Base-by-base conservation (phyloP, 2,113 vertebrate genomes). In the Dicrurus megarhynchus region DNA sequence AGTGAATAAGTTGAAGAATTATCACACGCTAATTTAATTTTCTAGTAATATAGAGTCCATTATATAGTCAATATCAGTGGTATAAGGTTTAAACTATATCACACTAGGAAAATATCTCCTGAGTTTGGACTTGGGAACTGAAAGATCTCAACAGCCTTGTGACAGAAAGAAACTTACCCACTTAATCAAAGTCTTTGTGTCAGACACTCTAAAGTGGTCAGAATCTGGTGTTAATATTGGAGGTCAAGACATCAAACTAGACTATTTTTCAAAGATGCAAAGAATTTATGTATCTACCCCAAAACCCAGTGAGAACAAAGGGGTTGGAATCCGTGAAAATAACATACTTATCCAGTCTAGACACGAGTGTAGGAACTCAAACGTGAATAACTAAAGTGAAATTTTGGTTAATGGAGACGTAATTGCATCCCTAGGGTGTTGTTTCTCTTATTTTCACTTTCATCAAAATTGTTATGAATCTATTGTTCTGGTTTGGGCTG, bases 21-120 rank as follows among this genome's bases (percentile, higher is more conserved):
- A 69, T 11, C 3, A 0, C 32, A 84, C 0, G 0, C 6, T 33
- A 65, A 42, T 90, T 92, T 56, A 64, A 42, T 68, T 69, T 75
- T 84, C 8, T 42, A 81, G 23, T 60, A 87, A 81, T 18, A 55
- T 0, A 23, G 14, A 74, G 16, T 14, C 19, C 17, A 35, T 71
- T 63, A 55, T 16, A 63, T 26, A 67, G 63, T 26, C 2, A 3
- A 4, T 41, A 56, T 55, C 53, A 71, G 5, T 32, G 7, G 4
- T 32, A 13, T 24, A 87, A 71, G 10, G 22, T 65, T 50, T 84
- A 65, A 69, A 57, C 60, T 65, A 61, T 3, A 6, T 32, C 24
- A 53, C 3, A 44, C 42, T 28, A n/a, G 6, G 37, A 85, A 92
- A 88, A 22, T 19, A 53, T 7, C 32, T 75, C 16, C 42, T 67